These are phyloP conservation scores for Pheucticus melanocephalus DNA, from an alignment of 2,113 vertebrate genomes.

Conservation along the genomic window DNA sequence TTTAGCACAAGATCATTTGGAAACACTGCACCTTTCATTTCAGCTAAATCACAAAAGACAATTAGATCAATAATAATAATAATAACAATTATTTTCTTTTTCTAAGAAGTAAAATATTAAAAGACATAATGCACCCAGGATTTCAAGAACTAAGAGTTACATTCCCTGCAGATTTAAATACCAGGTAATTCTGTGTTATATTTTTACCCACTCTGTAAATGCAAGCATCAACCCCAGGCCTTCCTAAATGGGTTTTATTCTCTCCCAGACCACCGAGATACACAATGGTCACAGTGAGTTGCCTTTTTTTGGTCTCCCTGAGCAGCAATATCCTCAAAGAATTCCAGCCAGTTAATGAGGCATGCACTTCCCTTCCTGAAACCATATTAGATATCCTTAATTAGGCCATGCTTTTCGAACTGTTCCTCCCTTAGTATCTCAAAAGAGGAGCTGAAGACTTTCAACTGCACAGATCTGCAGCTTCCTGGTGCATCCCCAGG, in stretches of 20 bases:
- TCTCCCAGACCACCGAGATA: background rate
- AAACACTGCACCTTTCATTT: background rate
- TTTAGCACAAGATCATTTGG: background rate
- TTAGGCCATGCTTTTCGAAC: slow-evolving; percentile 70
- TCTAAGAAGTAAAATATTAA: background rate
- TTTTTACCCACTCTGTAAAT: background rate
- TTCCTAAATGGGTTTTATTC: background rate
- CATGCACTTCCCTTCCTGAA: slow-evolving; percentile 68
- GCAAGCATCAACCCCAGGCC: background rate
- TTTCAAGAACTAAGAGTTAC: background rate
- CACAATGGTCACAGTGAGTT: slow-evolving; percentile 45
- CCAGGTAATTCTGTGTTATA: background rate
- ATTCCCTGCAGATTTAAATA: background rate
- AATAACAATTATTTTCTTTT: background rate
- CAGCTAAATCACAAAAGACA: slow-evolving; percentile 9
- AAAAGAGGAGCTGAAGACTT: slow-evolving; percentile 56
- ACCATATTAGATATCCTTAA: slow-evolving; percentile 71
- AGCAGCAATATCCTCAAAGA: slow-evolving; percentile 64
- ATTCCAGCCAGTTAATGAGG: slow-evolving; percentile 71
- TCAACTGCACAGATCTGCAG: slow-evolving; percentile 52
- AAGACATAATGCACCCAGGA: background rate
- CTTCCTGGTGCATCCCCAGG: slow-evolving; percentile 58
- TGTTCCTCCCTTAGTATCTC: slow-evolving; percentile 61
- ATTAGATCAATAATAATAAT: background rate
- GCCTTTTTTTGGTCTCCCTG: slow-evolving; percentile 30